Evolutionary conservation across 2,113 vertebrate species (phyloP), one percentile per base, ranked within the genome.

Genomic region (Manacus vitellinus): DNA sequence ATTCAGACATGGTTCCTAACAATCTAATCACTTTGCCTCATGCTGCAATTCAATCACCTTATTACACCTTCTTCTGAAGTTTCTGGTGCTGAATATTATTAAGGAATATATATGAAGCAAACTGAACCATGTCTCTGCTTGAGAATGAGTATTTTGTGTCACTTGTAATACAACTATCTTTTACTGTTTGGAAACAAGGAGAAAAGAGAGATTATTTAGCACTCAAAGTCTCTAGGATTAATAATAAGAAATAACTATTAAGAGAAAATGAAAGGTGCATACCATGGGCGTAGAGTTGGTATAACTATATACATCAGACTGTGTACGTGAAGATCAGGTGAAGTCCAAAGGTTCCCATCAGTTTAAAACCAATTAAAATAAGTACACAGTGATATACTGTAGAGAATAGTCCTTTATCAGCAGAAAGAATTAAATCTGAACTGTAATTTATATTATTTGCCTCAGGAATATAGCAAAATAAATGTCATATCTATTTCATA

Each of bases 231-330:
- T 9, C 33, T 89, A 63, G 9, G 13, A 39, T 51, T 67, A 87
- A 49, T 56, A 76, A 56, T 19, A 61, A 66, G 2, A 77, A 78
- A 37, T 30, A 59, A 44, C 6, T 63, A 35, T 14, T 54, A 44
- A 73, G 28, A 73, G 22, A 80, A 88, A 91, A 86, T 3, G 1
- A 63, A 70, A 80, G 8, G 4, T 71, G 10, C 68, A 47, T 73
- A 31, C 33, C 2, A 13, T 46, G 10, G 5, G 2, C 2, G 20
- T 59, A 35, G 5, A n/a, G 4, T 25, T 39, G 9, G 3, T 58
- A 77, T 58, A 58, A 44, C 6, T 7, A 14, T 8, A 44, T 35
- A 56, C 8, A 70, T 49, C 31, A 80, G 19, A 4, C 1, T 47
- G 12, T 51, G 6, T 33, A 22, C 24, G 17, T 16, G n/a, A 82